These are phyloP conservation scores for Polyploca ridens DNA, from an alignment of 2,888 invertebrate genomes.

Conservation along the genomic window DNA sequence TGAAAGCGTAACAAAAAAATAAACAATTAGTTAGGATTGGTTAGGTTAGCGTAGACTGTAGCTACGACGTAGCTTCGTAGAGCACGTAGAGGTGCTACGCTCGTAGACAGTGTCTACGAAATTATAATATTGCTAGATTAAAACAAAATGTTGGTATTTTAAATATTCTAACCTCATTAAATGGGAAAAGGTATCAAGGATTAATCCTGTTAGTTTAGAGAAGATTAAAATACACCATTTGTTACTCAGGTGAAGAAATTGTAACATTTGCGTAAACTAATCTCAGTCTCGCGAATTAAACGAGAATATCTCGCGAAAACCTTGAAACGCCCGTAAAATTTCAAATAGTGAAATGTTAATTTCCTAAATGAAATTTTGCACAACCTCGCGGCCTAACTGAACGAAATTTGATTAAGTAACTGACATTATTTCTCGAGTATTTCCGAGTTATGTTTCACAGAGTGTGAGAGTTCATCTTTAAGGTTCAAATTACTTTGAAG, in stretches of 20 bases:
- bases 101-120: not conserved
- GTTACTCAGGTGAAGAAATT: constrained; percentile 4
- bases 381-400: constrained; percentile 57
- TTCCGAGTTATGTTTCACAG: constrained; percentile 32
- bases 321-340: constrained; percentile 65
- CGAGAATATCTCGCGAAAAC: constrained; percentile 51
- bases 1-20: too few species aligned
- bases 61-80: constrained; percentile 8
- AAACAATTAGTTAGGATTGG: too few species aligned
- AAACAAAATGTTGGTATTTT: not conserved
- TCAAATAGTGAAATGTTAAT: constrained; percentile 76
- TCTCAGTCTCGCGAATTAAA: constrained; percentile 20
- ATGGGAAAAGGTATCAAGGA: too few species aligned
- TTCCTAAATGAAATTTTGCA: constrained; percentile 70
- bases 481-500: constrained; percentile 54
- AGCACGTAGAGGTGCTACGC: constrained; percentile 8
- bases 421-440: constrained; percentile 67
- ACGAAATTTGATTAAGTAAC: constrained; percentile 79
- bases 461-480: constrained; percentile 28
- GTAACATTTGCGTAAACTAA: constrained; percentile 15
- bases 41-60: too few species aligned
- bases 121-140: too few species aligned
- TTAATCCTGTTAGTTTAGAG: not conserved
- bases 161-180: too few species aligned
- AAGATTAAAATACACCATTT: not conserved